Conservation (phyloP, 2,797 vertebrate species). For the Halcyon smyrnensis region DNA sequence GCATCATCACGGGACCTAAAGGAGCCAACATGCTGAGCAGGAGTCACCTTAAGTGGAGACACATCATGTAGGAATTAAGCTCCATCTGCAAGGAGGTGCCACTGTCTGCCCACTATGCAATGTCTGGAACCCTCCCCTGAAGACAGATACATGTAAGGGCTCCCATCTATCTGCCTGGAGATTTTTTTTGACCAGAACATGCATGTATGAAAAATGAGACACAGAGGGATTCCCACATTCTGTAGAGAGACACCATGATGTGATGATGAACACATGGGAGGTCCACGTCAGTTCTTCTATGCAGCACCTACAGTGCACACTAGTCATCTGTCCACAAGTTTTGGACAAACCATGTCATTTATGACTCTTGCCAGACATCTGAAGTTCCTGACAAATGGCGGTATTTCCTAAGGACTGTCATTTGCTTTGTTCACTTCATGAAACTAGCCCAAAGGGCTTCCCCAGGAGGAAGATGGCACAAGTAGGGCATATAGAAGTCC, state of each 20-base stretch:
- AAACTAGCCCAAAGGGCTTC: not conserved
- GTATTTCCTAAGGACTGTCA: not conserved
- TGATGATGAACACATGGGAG: not conserved
- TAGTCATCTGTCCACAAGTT: not conserved
- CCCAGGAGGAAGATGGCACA: not conserved
- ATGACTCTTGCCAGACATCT: not conserved
- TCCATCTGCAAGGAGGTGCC: not conserved
- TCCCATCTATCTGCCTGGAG: not conserved
- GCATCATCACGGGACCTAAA: not conserved
- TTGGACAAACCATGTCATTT: not conserved
- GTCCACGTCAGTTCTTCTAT: not conserved
- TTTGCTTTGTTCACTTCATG: not conserved
- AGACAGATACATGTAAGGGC: fast-evolving
- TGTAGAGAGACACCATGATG: not conserved
- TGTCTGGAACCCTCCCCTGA: not conserved
- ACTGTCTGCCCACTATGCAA: not conserved
- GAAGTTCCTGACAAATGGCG: not conserved
- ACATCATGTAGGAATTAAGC: not conserved
- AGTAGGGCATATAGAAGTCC: not conserved
- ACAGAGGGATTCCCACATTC: not conserved
- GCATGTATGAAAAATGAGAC: fast-evolving
- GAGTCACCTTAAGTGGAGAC: not conserved
- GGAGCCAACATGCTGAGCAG: not conserved
- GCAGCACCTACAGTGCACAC: not conserved
- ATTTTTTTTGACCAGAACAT: not conserved